phyloP scores from a whole-genome alignment of 2,888 invertebrate species.

The Ceraclea dissimilis region DNA sequence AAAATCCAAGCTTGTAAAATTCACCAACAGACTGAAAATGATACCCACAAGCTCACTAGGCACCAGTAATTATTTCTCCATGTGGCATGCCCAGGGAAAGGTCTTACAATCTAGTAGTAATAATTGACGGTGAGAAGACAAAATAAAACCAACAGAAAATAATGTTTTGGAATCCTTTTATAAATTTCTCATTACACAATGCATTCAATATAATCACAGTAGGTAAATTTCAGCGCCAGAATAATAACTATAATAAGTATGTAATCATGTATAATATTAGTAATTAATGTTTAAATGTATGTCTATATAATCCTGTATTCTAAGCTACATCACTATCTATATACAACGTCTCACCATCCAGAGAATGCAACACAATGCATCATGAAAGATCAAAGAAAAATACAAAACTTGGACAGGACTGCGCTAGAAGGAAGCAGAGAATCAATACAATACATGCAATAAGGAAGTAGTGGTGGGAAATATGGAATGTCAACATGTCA shows the following conservation, averaged over 20 bases:
- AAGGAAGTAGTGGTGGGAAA: too few species aligned
- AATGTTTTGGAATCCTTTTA: neutral
- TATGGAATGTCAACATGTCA: too few species aligned
- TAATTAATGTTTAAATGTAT: neutral
- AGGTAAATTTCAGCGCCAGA: conserved; percentile 26
- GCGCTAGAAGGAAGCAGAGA: too few species aligned
- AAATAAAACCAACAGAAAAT: neutral
- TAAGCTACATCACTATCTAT: neutral
- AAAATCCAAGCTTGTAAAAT: too few species aligned
- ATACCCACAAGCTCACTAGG: too few species aligned
- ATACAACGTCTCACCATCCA: conserved; percentile 15
- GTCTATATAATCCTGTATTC: neutral
- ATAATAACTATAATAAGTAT: conserved; percentile 16
- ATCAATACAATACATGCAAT: too few species aligned
- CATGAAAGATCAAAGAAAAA: neutral
- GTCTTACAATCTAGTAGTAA: too few species aligned
- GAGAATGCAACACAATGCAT: conserved; percentile 5
- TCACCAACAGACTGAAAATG: too few species aligned
- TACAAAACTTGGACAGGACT: too few species aligned
- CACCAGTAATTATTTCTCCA: too few species aligned
- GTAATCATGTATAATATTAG: neutral
- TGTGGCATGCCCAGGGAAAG: too few species aligned
- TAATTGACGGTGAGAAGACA: too few species aligned
- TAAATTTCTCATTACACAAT: conserved; percentile 19
- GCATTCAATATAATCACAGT: conserved; percentile 26